Percentiles rank a stretch among this genome's conserved stretches.
Conservation (phyloP, 92 coral and sea anemone genomes). For the Ricordea florida region DNA sequence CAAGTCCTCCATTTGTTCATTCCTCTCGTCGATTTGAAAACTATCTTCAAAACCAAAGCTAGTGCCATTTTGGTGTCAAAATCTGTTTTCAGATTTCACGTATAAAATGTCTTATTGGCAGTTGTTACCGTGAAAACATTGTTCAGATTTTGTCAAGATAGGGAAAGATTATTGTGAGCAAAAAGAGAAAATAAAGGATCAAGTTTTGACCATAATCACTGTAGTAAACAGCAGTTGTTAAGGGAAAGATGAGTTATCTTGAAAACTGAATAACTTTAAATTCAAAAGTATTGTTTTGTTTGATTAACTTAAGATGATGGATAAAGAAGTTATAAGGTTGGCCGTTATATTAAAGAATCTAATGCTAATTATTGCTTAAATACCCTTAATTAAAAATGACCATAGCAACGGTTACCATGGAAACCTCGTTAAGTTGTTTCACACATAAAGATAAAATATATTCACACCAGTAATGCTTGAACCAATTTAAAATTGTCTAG, state of each 20-base stretch:
- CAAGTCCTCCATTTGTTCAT: not conserved
- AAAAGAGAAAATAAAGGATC: too few species aligned
- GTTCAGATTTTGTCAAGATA: not conserved
- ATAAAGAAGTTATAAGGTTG: conserved; percentile 26
- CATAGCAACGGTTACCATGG: conserved; percentile 9
- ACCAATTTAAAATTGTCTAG: conserved; percentile 2
- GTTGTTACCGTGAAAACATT: not conserved
- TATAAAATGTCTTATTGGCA: not conserved
- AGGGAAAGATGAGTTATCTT: not conserved
- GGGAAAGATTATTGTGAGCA: not conserved
- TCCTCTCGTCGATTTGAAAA: conserved; percentile 1
- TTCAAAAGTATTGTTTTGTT: conserved; percentile 16
- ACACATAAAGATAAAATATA: too few species aligned
- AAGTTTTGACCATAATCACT: too few species aligned
- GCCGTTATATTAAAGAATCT: conserved; percentile 5
- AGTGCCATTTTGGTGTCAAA: conserved; percentile 1
- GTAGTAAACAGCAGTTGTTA: too few species aligned
- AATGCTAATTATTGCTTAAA: not conserved
- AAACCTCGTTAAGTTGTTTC: conserved; percentile 1
- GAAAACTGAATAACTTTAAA: conserved; percentile 5
- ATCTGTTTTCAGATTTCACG: not conserved
- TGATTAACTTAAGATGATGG: conserved; percentile 11
- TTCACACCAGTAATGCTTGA: conserved; percentile 9
- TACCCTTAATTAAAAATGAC: not conserved
- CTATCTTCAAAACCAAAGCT: not conserved